Evolutionary conservation across 2,888 invertebrate genomes (phyloP), one percentile per base, ranked within the genome.

Genomic region (Marronus borbonicus): DNA sequence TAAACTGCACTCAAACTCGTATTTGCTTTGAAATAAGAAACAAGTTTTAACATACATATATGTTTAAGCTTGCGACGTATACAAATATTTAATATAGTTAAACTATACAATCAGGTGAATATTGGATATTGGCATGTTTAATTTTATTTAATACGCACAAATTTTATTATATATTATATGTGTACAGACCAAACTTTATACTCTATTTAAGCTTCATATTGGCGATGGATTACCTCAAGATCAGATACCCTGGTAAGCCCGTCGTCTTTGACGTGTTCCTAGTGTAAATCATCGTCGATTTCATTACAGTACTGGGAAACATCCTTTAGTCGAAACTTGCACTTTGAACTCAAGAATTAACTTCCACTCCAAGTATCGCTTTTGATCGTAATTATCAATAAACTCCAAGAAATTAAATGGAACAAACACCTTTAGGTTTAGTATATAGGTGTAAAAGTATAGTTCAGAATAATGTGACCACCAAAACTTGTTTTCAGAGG

Each of bases 181-280:
- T 44, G 2, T 12, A 12, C 8, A 55, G 3, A 55, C 0, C 55
- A 14, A 55, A 49, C 60, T 52, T 49, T 2, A 28, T 24, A 39
- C 69, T 50, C 12, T 84, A 80, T 83, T 90, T 69, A 90, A 96
- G 97, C 87, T 97, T 97, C 88, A 96, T 97, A 86, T 96, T 97
- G 89, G 97, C 97, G 8, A 96, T 96, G 83, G 97, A 97, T 89
- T 97, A 96, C 89, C 97, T 96, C 90, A 96, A 96, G 89, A 91
- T 91, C 24, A 92, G 94, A 82, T 97, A 95, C 87, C 96, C 96
- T 0, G 93, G 93, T 77, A 93, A 95, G 0, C 95, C 95, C 1
- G 96, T 97, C 80, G 94, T 97, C 85, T 95, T 97, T 87, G 97
- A 97, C 88, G 96, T 97, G 95, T 96, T 96, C 14, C 92, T 96